Percentiles rank a stretch among this genome's conserved stretches.
These are phyloP conservation scores for Dinoponera quadriceps DNA, from an alignment of 1,140 invertebrate genomes.

Conservation along the genomic window DNA sequence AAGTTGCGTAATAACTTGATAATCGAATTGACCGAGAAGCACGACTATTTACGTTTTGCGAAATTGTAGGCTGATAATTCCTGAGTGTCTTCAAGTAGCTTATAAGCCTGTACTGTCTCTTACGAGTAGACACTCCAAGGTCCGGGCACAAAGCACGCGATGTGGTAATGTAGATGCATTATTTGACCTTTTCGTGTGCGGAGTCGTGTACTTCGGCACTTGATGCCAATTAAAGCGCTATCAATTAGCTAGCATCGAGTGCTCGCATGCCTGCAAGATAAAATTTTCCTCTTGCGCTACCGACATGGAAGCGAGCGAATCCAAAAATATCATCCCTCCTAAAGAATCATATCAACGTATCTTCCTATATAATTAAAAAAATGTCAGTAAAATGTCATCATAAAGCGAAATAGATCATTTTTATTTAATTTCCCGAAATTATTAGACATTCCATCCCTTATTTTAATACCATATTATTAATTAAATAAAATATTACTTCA, in stretches of 20 bases:
- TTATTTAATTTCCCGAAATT: background rate
- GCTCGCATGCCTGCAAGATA: background rate
- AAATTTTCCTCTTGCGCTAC: background rate
- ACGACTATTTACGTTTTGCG: background rate
- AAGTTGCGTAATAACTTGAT: background rate
- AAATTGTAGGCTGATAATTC: background rate
- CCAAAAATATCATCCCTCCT: background rate
- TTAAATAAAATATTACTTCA: background rate
- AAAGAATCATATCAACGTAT: no score
- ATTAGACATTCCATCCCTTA: background rate
- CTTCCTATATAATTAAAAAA: no score
- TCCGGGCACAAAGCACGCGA: constrained; percentile 5
- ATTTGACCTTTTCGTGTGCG: constrained; percentile 35
- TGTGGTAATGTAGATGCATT: background rate
- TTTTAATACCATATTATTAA: background rate
- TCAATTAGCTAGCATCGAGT: constrained; percentile 30
- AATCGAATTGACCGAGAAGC: background rate
- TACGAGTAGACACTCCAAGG: background rate
- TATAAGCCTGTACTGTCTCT: background rate
- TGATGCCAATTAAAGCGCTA: constrained; percentile 29
- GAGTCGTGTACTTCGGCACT: constrained; percentile 19
- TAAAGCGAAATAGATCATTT: background rate
- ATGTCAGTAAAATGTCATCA: background rate
- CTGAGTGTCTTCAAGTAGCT: background rate
- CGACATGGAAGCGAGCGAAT: background rate